Base-by-base conservation (phyloP, 2,797 vertebrate genomes). In the Gymnothorax javanicus region DNA sequence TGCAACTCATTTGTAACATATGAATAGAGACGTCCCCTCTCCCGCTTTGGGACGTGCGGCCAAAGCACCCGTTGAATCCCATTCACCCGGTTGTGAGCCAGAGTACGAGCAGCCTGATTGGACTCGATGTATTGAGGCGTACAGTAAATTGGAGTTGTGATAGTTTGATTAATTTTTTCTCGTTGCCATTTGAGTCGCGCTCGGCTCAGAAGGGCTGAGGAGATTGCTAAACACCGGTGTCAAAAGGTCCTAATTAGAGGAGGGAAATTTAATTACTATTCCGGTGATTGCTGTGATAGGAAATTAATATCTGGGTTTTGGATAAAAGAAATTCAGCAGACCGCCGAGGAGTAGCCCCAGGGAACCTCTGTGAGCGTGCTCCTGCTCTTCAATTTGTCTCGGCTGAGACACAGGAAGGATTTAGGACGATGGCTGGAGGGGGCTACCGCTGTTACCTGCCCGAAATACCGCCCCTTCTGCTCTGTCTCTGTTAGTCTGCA, bases 191-290 rank as follows among this genome's bases (percentile, higher is more conserved):
- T 85, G 89, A 81, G 82, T 87, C 86, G 82, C 86, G 69, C 77
- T 87, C 54, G 25, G 86, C 88, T 91, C 89, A 86, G 81, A 87
- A 89, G 91, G 89, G 84, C 17, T 15, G 87, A 85, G 62, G 64
- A 86, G 86, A 90, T 86, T 90, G 90, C 90, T 91, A 88, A 88
- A 84, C 69, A 86, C 87, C 87, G 85, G 89, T 87, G 84, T 69
- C 84, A 84, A 71, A 58, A 67, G 82, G 64, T 87, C 71, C 86
- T 90, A 89, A 91, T 92, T 90, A 91, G 75, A 82, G 85, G 64
- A 81, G 23, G 83, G 87, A 91, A 90, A 92, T 90, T 87, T 88
- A 88, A 92, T 91, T 92, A 90, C 89, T 84, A 87, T 88, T 90
- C 85, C 79, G 86, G 83, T 86, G 71, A 56, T 17, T 84, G 52